phyloP scores from a whole-genome alignment of 1,140 invertebrate genomes.

The Charaxes varanes region DNA sequence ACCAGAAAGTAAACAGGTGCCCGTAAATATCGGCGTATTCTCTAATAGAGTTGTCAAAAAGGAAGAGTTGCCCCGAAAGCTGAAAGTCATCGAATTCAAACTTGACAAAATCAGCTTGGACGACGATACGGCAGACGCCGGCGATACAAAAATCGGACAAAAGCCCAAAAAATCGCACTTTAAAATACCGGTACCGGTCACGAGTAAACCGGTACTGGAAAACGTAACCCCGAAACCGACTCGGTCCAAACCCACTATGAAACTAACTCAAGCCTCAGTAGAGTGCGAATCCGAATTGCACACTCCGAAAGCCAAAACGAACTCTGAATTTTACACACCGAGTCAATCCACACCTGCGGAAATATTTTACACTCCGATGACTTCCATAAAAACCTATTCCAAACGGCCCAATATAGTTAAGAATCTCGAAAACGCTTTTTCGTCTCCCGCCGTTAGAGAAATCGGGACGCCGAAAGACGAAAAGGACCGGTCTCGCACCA shows the following conservation, averaged over 20 bases:
- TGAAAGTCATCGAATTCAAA: conserved; percentile 42
- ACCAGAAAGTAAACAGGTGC: conserved; percentile 25
- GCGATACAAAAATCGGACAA: conserved; percentile 23
- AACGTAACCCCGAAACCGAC: conserved; percentile 28
- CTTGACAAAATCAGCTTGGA: conserved; percentile 42
- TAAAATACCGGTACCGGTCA: conserved; percentile 45
- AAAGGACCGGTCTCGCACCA: conserved; percentile 14
- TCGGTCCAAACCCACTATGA: conserved; percentile 26
- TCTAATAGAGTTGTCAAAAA: conserved; percentile 29
- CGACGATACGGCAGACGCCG: conserved; percentile 8
- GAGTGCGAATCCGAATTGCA: conserved; percentile 10
- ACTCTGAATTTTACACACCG: conserved; percentile 5
- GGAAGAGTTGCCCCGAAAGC: conserved; percentile 47
- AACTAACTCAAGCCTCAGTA: conserved; percentile 18
- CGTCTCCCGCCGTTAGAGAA: no score
- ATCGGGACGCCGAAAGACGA: conserved; percentile 32
- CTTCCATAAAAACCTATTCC: conserved; percentile 39
- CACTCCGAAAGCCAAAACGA: conserved; percentile 21
- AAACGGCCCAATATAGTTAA: conserved; percentile 37
- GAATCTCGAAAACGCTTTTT: conserved; percentile 47
- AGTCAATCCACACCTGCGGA: conserved; percentile 8
- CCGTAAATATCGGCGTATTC: conserved; percentile 15
- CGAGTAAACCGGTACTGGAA: conserved; percentile 34
- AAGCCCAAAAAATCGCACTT: conserved; percentile 27
- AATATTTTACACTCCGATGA: conserved; percentile 43